A percentile compares a stretch with the other conserved stretches of the same genome.
Evolutionary conservation across 2,888 invertebrate genomes (phyloP).

Genomic region (Abscondita cerata): DNA sequence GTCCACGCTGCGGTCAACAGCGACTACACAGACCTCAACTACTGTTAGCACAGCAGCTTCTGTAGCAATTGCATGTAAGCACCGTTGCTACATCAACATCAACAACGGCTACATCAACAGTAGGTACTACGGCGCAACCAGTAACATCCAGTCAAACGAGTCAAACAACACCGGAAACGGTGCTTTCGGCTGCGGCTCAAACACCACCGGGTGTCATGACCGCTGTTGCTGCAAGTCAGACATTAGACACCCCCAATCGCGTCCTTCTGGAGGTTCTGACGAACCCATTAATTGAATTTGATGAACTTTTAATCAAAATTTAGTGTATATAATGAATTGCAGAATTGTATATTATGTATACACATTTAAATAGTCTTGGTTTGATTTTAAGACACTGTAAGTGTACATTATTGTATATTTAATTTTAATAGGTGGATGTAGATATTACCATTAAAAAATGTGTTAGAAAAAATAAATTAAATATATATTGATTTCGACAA

Average conservation of each 20-base stretch:
- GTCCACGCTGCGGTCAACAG: slow-evolving; percentile 54
- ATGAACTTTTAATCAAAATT: slow-evolving; percentile 14
- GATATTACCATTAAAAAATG: slow-evolving; percentile 16
- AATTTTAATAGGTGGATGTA: slow-evolving; percentile 30
- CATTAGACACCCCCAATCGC: slow-evolving; percentile 45
- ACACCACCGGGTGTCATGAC: slow-evolving; percentile 38
- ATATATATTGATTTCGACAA: too few species aligned
- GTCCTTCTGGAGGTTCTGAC: slow-evolving; percentile 55
- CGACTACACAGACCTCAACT: slow-evolving; percentile 56
- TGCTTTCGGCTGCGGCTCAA: slow-evolving; percentile 54
- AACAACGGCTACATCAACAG: slow-evolving; percentile 56
- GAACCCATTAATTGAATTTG: slow-evolving; percentile 23
- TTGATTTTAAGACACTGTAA: background rate
- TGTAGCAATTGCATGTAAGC: slow-evolving; percentile 24
- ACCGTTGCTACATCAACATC: slow-evolving; percentile 60
- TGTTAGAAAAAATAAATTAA: slow-evolving; percentile 7
- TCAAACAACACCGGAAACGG: slow-evolving; percentile 53
- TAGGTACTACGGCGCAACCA: slow-evolving; percentile 55
- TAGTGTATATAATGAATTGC: background rate
- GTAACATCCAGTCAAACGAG: slow-evolving; percentile 55
- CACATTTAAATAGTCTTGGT: background rate
- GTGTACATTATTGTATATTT: slow-evolving; percentile 16
- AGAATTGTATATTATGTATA: slow-evolving; percentile 9
- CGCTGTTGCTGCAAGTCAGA: slow-evolving; percentile 46
- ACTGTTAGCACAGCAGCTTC: slow-evolving; percentile 44